Evolutionary conservation across 2,888 invertebrate genomes (phyloP).

Genomic region (Drosophila anomelani): DNA sequence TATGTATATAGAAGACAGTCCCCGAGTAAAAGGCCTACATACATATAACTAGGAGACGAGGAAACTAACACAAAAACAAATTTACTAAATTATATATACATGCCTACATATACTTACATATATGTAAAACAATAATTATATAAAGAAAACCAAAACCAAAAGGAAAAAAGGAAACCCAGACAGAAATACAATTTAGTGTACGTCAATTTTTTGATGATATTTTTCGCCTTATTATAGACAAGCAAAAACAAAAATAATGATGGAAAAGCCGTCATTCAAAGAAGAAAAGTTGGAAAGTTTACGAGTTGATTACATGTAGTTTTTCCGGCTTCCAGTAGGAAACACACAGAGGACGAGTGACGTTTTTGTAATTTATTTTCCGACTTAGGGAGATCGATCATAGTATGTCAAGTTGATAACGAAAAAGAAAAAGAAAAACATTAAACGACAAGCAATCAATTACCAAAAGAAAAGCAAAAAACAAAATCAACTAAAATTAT

Average conservation of each 20-base stretch:
- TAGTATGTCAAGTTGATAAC: constrained; percentile 39
- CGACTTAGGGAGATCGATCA: constrained; percentile 25
- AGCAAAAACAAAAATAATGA: constrained; percentile 41
- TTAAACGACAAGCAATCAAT: constrained; percentile 72
- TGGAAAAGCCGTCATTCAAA: constrained; percentile 7
- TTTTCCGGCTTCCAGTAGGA: constrained; percentile 35
- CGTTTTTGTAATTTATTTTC: constrained; percentile 33
- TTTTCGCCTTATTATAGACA: constrained; percentile 82
- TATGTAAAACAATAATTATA: constrained; percentile 67
- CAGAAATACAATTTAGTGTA: constrained; percentile 82
- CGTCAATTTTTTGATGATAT: constrained; percentile 84
- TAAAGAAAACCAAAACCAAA: constrained; percentile 32
- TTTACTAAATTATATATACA: constrained; percentile 58
- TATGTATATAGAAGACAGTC: constrained; percentile 30
- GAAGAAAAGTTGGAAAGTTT: constrained; percentile 31
- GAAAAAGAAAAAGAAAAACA: constrained; percentile 11
- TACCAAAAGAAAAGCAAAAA: constrained; percentile 39
- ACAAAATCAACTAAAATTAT: constrained; percentile 34
- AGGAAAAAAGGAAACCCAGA: constrained; percentile 31
- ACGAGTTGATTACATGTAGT: constrained; percentile 16
- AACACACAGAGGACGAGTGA: constrained; percentile 8
- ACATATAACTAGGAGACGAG: constrained; percentile 18
- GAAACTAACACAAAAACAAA: constrained; percentile 46
- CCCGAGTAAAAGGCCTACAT: constrained; percentile 15
- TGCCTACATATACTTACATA: constrained; percentile 57